Evolutionary conservation across 2,888 invertebrate genomes (phyloP), one percentile per base, ranked within the genome.

Genomic region (Tinea pellionella): DNA sequence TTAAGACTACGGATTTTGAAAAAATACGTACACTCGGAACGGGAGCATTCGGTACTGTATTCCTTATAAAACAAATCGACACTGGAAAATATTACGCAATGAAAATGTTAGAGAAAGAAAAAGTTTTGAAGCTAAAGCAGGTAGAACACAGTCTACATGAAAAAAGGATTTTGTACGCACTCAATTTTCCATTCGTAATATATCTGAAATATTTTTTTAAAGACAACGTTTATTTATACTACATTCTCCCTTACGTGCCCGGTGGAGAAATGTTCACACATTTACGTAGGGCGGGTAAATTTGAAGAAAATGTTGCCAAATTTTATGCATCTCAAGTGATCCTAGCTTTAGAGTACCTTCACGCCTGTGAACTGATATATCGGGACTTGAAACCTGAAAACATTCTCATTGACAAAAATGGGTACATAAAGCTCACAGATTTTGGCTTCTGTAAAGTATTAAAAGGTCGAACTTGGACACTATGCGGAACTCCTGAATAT

Each of bases 401-500:
- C 76, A 92, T 97, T 62, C 86, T 97, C 64, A 90, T 97, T 59
- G 95, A 96, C 71, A 75, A 81, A 63, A 88, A 84, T 16, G 96
- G 96, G 0, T 96, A 95, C 69, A 78, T 94, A 1, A 91, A 95
- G 88, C 89, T 98, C 61, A 96, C 96, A 1, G 98, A 98, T 80
- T 96, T 98, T 74, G 98, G 98, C 29, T 98, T 98, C 81, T 95
- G 96, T 67, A 99, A 99, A 81, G 82, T 91, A 61, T 88, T 92
- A 47, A 87, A 88, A 42, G 89, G 89, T 0, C 88, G 97, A 68
- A 97, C 98, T 0, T 96, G 95, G 92, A 97, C 97, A 0, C 79
- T 98, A 18, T 98, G 98, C 74, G 98, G 98, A 0, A 99, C 99
- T 0, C 98, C 98, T 0, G 98, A 99, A 79, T 99, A 99, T 79